Conservation (phyloP, 2,888 invertebrate species). For the Acanthosepion pharaonis region DNA sequence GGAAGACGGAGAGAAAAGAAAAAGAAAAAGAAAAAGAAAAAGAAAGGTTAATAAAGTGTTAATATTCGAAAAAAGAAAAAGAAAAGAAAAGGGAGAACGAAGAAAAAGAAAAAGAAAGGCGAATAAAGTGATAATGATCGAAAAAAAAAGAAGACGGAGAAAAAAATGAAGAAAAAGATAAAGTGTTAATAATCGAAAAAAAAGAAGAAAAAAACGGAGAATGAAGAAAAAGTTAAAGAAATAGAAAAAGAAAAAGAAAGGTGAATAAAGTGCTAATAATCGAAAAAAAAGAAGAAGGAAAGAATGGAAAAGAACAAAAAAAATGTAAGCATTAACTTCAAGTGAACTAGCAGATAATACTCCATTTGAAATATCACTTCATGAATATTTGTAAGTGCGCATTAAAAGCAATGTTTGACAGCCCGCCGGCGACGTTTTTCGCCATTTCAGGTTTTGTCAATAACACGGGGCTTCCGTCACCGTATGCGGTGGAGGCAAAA, state of each 20-base stretch:
- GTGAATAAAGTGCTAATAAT: background rate
- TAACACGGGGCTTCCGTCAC: slow-evolving; percentile 33
- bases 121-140: background rate
- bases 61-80: background rate
- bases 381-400: slow-evolving; percentile 7
- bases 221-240: too few species aligned
- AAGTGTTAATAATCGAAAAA: background rate
- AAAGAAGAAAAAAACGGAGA: background rate
- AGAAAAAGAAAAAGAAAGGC: background rate
- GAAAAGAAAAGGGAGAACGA: background rate
- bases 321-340: background rate
- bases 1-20: background rate
- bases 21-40: background rate
- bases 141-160: background rate
- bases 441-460: slow-evolving; percentile 23
- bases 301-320: background rate
- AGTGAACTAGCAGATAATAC: background rate
- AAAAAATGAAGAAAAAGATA: background rate
- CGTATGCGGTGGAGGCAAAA: slow-evolving; percentile 33
- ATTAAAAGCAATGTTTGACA: slow-evolving; percentile 10
- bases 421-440: background rate
- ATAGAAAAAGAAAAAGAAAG: background rate
- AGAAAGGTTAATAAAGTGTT: background rate
- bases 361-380: slow-evolving; percentile 8
- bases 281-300: background rate